Evolutionary conservation across 53 echinoderm and acorn worm genomes (phyloP), one percentile per base, ranked within the genome.

Genomic region (Holothuria scabra): DNA sequence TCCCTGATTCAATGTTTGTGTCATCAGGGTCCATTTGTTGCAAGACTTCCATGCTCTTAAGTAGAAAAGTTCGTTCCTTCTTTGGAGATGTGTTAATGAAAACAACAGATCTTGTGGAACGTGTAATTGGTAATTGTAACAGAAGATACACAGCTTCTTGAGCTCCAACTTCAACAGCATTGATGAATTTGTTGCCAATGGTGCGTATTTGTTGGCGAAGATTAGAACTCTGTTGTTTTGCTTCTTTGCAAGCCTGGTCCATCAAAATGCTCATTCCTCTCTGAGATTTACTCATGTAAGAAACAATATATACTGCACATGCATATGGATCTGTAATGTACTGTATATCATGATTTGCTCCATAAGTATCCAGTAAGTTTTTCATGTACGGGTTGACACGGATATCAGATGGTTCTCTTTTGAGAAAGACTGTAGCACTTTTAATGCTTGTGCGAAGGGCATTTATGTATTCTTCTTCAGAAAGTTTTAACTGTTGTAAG

Each of bases 231-330:
- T 16, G 6, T 41, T 41, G 4, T 30, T 30, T 21, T 22, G 60
- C 60, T 21, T 74, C 46, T 74, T 74, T 74, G 18, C 74, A 46
- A 21, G 74, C 48, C 41, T 74, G 44, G 41, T 74, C 41, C 19
- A 74, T 18, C 8, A 74, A 34, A 10, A n/a, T 20, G 21, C 44
- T 44, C 41, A 44, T 38, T 33, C 74, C 74, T 14, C 74, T 29
- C 23, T 74, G 74, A 6, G 44, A 38, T 37, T 74, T 41, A 74
- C 44, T 44, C 48, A 74, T 38, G 25, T 74, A 74, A 19, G 74
- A 20, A 33, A 46, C 48, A 74, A 74, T 74, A 46, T 74, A 74
- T 10, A 46, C 74, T 38, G 56, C 75, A 75, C 49, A 46, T 75
- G 21, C 22, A 12, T 13, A 69, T 2, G 20, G 10, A 2, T 60